phyloP scores from a whole-genome alignment of 1,140 invertebrate species.

The Contarinia nasturtii region DNA sequence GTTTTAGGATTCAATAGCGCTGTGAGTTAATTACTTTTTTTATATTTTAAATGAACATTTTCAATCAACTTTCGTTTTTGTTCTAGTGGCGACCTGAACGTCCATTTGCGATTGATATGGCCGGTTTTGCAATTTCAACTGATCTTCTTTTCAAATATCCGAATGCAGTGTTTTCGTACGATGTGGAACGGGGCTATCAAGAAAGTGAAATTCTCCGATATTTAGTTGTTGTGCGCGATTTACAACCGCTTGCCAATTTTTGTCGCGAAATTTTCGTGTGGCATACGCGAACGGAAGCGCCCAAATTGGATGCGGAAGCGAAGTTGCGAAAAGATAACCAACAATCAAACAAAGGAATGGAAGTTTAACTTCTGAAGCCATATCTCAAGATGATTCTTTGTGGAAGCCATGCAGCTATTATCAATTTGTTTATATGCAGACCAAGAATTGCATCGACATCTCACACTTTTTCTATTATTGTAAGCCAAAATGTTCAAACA shows the following conservation, averaged over 20 bases:
- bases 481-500: no score
- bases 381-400: no score
- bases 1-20: constrained; percentile 63
- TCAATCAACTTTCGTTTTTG: constrained; percentile 11
- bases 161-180: constrained; percentile 61
- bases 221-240: constrained; percentile 50
- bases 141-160: constrained; percentile 55
- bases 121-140: constrained; percentile 88
- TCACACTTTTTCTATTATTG: no score
- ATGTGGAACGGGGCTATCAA: constrained; percentile 66
- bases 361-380: constrained; percentile 33
- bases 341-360: constrained; percentile 36
- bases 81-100: constrained; percentile 61
- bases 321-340: constrained; percentile 26
- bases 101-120: constrained; percentile 95
- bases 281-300: constrained; percentile 87
- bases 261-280: constrained; percentile 91
- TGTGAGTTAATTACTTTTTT: no score
- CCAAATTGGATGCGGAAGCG: constrained; percentile 47
- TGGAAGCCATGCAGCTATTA: no score
- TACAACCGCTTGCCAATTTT: constrained; percentile 76
- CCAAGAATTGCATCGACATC: no score
- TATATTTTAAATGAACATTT: constrained; percentile 27
- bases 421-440: no score
- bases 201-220: constrained; percentile 79